Conservation (phyloP, 2,113 vertebrate species). For the Vireo altiloquus region DNA sequence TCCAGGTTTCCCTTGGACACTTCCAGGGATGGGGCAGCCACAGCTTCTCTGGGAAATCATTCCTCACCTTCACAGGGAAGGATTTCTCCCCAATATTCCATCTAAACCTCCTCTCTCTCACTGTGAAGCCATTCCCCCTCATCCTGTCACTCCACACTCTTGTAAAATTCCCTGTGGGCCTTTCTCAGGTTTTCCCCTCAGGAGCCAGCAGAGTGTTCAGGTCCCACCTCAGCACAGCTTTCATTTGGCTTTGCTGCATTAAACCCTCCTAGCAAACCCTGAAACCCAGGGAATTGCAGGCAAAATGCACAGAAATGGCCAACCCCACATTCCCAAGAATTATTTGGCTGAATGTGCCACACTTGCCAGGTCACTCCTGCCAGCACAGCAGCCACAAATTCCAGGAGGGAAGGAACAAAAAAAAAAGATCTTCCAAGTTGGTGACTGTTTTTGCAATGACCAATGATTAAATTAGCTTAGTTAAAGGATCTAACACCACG, state of each 20-base stretch:
- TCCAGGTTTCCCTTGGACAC: neutral
- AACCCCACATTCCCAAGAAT: neutral
- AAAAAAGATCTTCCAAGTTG: neutral
- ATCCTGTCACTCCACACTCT: neutral
- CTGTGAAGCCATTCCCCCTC: neutral
- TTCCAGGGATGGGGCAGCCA: neutral
- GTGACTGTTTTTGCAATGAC: neutral
- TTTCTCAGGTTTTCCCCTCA: neutral
- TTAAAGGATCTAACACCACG: neutral
- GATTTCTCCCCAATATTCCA: neutral
- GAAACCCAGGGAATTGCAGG: neutral
- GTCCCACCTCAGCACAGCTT: neutral
- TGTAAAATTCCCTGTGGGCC: neutral
- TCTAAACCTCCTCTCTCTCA: neutral
- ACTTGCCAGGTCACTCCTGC: neutral
- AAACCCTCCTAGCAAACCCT: neutral
- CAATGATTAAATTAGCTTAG: conserved; percentile 28
- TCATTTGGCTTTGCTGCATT: neutral
- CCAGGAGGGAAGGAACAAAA: neutral
- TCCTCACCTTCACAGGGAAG: no score
- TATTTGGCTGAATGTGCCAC: accelerated
- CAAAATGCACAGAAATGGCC: neutral
- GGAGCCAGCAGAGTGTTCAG: neutral
- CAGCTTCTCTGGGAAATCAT: neutral
- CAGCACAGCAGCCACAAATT: neutral